A percentile compares a stretch with the other conserved stretches of the same genome.
Evolutionary conservation across 2,113 vertebrate species (phyloP).

Genomic region (Rhagologus leucostigma): DNA sequence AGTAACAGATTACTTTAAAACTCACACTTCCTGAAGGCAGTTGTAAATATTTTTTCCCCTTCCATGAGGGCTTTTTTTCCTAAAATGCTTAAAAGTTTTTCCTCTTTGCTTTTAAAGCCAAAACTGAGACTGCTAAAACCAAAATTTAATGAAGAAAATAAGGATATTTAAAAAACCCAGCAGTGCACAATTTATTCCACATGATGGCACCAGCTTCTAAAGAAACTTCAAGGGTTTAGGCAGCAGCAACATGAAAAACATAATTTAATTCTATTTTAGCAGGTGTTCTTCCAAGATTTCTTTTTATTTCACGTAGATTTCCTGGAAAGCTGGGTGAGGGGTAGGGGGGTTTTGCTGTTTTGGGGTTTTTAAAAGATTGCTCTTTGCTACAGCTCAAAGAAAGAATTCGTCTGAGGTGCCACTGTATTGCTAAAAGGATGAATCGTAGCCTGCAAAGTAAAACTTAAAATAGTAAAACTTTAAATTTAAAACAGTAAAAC

Average conservation of each 20-base stretch:
- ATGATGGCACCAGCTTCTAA: conserved; percentile 17
- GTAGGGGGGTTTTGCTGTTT: neutral
- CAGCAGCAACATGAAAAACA: neutral
- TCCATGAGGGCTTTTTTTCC: neutral
- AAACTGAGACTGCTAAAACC: neutral
- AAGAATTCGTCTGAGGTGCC: neutral
- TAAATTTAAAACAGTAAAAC: neutral
- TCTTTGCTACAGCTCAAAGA: neutral
- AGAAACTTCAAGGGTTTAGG: neutral
- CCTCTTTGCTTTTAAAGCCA: neutral
- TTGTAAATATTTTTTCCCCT: neutral
- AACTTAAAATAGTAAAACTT: rapidly evolving
- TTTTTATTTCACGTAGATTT: neutral
- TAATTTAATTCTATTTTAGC: neutral
- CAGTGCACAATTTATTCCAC: neutral
- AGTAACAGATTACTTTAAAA: neutral
- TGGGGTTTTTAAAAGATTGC: neutral
- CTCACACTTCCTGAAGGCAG: neutral
- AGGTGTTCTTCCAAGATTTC: neutral
- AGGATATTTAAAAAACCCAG: neutral
- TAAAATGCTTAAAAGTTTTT: neutral
- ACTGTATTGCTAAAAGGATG: neutral
- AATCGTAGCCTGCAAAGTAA: neutral
- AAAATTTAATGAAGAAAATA: neutral
- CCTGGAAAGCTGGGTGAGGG: neutral